Evolutionary conservation across 2,888 invertebrate species (phyloP), one percentile per base, ranked within the genome.

Genomic region (Tenthredo amoena): DNA sequence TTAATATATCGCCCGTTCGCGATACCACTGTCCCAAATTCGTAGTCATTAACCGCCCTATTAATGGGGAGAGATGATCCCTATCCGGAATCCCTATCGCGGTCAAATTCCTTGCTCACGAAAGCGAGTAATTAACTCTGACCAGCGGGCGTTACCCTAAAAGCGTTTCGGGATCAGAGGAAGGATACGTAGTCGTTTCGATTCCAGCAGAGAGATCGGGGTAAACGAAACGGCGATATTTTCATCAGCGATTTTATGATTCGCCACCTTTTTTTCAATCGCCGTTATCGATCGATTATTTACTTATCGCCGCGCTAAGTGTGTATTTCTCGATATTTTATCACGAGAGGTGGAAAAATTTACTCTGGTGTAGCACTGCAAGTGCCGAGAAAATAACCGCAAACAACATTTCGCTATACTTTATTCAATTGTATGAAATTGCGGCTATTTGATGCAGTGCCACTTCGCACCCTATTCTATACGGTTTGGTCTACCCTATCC

Each of bases 81-180:
- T 5, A 43, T 6, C 43, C 43, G 21, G 12, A 40, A 43, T 74
- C 40, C 43, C 40, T 74, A n/a, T 74, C n/a, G 21, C 15, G 50
- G 76, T 50, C 34, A n/a, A 77, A 77, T 77, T 77, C 55, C 76
- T 77, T 50, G 76, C 50, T 77, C 76, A 50, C 9, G 15, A 77
- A 50, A 77, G 15, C 76, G 76, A 50, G 47, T 77, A 77, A 77
- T 77, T 26, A 77, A 50, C 76, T 77, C 50, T 77, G 50, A 31
- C 15, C 76, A 77, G 9, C 10, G 50, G 12, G n/a, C 34, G 47
- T 50, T 31, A 50, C 34, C 50, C 26, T 77, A 47, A 77, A 77
- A 77, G 50, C 50, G 76, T 77, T 77, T 77, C 15, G 50, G 50
- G 76, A 77, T 77, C 26, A 77, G 31, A 47, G 76, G 76, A 55